These are phyloP conservation scores for Aphidius colemani DNA, from an alignment of 2,888 invertebrate species.

Conservation along the genomic window DNA sequence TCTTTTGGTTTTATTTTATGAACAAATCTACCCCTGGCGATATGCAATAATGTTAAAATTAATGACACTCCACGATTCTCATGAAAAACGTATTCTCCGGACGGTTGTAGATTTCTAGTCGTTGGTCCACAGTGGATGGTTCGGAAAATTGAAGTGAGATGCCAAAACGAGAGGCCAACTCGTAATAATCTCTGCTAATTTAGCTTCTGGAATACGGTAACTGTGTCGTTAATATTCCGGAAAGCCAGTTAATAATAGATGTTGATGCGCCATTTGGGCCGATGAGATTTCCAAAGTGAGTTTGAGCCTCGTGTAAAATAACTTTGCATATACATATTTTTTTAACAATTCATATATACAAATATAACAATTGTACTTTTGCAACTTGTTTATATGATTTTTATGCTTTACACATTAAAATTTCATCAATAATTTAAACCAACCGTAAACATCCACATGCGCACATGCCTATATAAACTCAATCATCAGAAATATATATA, in stretches of 20 bases:
- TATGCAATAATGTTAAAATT: constrained; percentile 51
- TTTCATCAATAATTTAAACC: too few species aligned
- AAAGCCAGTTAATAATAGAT: constrained; percentile 57
- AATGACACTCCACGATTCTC: constrained; percentile 39
- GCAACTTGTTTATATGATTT: too few species aligned
- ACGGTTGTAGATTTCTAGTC: constrained; percentile 11
- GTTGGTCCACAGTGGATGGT: constrained; percentile 15
- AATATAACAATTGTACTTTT: too few species aligned
- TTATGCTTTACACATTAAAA: too few species aligned
- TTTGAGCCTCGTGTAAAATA: constrained; percentile 41
- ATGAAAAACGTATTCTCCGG: constrained; percentile 36
- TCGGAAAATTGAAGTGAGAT: constrained; percentile 10
- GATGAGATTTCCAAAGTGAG: constrained; percentile 57
- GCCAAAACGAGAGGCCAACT: constrained; percentile 41
- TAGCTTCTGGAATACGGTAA: constrained; percentile 59
- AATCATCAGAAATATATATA: too few species aligned
- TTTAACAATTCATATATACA: too few species aligned
- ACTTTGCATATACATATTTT: too few species aligned
- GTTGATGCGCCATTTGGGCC: constrained; percentile 61
- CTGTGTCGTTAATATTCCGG: constrained; percentile 59
- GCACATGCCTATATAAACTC: too few species aligned
- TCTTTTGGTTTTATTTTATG: too few species aligned
- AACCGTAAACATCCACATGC: too few species aligned
- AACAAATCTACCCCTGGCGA: constrained; percentile 34
- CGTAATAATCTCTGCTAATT: constrained; percentile 60